Percentiles rank a stretch among this genome's conserved stretches.
These are phyloP conservation scores for Saccostrea cuccullata DNA, from an alignment of 1,140 invertebrate species.

Conservation along the genomic window DNA sequence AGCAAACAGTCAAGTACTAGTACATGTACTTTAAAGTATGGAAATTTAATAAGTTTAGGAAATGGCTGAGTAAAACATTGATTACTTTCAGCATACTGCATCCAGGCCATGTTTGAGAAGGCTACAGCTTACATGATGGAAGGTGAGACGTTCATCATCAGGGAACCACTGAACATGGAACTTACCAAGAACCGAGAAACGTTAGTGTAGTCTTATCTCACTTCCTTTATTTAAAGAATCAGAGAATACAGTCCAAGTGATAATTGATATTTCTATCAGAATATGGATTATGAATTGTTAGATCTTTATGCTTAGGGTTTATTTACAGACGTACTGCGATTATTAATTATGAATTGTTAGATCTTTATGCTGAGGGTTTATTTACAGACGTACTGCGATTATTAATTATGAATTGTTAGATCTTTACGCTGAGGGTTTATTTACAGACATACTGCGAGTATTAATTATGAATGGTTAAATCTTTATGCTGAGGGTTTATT, in stretches of 20 bases:
- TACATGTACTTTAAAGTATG: background rate
- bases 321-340: slow-evolving; percentile 58
- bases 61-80: background rate
- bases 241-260: background rate
- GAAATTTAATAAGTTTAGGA: background rate
- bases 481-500: background rate
- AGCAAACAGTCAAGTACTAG: background rate
- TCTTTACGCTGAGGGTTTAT: background rate
- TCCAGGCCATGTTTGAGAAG: slow-evolving; percentile 71
- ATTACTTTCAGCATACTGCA: slow-evolving; percentile 68
- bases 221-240: background rate
- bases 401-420: background rate
- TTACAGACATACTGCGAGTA: background rate
- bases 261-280: background rate
- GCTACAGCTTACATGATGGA: slow-evolving; percentile 59
- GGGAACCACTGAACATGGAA: slow-evolving; percentile 66
- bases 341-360: too few species aligned
- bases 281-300: background rate
- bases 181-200: slow-evolving; percentile 48
- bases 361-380: background rate
- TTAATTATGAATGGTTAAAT: background rate
- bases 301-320: background rate
- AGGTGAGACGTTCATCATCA: slow-evolving; percentile 57
- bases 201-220: slow-evolving; percentile 49
- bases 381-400: slow-evolving; percentile 58